Percentiles rank a stretch among this genome's conserved stretches.
These are phyloP conservation scores for Argyresthia goedartella DNA, from an alignment of 2,888 invertebrate genomes.

Conservation along the genomic window DNA sequence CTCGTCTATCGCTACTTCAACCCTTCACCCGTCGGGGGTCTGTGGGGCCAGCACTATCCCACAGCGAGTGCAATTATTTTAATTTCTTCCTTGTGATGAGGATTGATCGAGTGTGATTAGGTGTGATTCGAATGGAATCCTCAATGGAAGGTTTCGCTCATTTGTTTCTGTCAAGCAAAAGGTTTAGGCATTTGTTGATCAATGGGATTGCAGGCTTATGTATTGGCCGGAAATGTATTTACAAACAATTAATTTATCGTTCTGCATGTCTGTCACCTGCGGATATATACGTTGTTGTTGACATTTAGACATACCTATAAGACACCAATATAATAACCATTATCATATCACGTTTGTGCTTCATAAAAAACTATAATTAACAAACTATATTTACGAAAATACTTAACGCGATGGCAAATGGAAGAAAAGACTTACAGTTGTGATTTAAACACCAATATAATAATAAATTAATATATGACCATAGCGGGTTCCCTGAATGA, in stretches of 20 bases:
- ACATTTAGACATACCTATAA: no score
- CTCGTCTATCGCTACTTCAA: slow-evolving; percentile 28
- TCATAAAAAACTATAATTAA: slow-evolving; percentile 11
- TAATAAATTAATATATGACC: no score
- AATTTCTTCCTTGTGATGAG: slow-evolving; percentile 56
- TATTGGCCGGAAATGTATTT: no score
- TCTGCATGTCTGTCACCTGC: no score
- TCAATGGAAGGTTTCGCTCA: neutral
- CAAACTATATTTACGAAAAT: neutral
- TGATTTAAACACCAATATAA: slow-evolving; percentile 1
- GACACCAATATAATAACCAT: no score
- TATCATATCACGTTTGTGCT: slow-evolving; percentile 38
- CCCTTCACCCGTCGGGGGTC: slow-evolving; percentile 29
- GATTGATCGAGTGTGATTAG: slow-evolving; percentile 56
- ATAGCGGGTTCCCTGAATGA: no score
- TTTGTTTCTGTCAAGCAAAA: neutral
- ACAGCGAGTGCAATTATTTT: slow-evolving; percentile 57
- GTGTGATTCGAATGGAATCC: slow-evolving; percentile 33
- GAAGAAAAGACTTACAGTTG: slow-evolving; percentile 9
- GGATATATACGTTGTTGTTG: no score
- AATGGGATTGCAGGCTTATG: slow-evolving; percentile 3
- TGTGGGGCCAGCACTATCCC: slow-evolving; percentile 36
- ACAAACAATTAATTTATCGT: no score
- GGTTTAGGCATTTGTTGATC: neutral
- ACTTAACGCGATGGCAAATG: slow-evolving; percentile 8